A percentile compares a stretch with the other conserved stretches of the same genome.
Conservation (phyloP, 2,113 vertebrate genomes). For the Lichenostomus cassidix region DNA sequence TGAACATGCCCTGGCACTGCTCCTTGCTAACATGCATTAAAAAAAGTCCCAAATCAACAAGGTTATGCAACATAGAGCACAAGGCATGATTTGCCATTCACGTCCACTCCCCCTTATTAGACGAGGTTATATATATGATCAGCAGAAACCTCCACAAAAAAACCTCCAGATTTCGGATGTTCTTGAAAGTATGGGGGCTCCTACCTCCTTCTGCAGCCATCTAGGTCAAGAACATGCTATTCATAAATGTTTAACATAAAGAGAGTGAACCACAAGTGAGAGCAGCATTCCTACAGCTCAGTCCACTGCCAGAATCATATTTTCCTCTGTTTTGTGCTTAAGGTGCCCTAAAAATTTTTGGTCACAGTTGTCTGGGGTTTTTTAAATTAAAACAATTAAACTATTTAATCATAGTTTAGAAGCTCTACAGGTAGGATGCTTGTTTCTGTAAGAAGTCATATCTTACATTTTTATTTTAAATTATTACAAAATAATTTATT, state of each 20-base stretch:
- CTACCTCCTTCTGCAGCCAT: neutral
- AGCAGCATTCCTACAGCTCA: neutral
- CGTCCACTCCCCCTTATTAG: neutral
- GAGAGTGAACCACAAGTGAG: neutral
- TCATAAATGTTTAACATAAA: neutral
- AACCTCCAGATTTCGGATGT: neutral
- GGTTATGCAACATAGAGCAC: neutral
- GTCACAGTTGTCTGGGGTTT: neutral
- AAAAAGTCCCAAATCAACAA: neutral
- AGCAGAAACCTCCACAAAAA: neutral
- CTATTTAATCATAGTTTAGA: neutral
- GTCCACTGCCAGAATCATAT: neutral
- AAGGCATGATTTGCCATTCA: neutral
- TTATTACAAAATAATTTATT: neutral
- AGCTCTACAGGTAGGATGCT: neutral
- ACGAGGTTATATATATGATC: neutral
- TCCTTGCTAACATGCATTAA: rapidly evolving
- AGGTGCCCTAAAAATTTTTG: neutral
- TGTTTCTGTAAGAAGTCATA: neutral
- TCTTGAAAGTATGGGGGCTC: neutral
- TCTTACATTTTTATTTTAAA: neutral
- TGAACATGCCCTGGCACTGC: neutral
- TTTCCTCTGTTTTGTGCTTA: neutral
- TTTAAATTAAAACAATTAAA: neutral
- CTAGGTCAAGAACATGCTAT: neutral